Conservation (phyloP, 1,140 invertebrate species). For the Drosophila cardini region DNA sequence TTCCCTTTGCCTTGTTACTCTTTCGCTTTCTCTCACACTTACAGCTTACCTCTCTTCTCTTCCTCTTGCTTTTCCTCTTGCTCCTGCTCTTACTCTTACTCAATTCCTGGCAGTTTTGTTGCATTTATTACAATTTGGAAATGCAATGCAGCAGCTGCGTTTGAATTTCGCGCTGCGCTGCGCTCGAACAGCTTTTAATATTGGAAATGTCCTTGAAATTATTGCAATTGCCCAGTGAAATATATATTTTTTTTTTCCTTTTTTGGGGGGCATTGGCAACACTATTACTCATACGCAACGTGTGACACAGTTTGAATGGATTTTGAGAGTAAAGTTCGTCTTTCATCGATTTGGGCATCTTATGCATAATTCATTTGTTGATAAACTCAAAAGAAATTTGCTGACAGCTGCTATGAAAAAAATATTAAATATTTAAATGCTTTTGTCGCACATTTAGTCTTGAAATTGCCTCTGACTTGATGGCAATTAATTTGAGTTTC, state of each 20-base stretch:
- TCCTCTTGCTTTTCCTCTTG: too few species aligned
- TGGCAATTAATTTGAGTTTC: slow-evolving; percentile 75
- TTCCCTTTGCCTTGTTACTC: slow-evolving; percentile 40
- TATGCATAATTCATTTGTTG: slow-evolving; percentile 71
- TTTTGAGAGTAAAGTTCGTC: slow-evolving; percentile 25
- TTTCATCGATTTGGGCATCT: slow-evolving; percentile 1
- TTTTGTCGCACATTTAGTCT: slow-evolving; percentile 41
- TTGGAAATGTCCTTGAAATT: slow-evolving; percentile 74
- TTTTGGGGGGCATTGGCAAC: too few species aligned
- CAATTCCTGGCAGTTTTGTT: slow-evolving; percentile 12
- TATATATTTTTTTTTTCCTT: neutral
- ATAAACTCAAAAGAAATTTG: slow-evolving; percentile 70
- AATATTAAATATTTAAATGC: slow-evolving; percentile 76
- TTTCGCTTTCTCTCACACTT: too few species aligned
- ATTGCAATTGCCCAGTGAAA: slow-evolving; percentile 57
- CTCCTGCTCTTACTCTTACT: neutral
- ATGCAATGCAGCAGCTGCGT: slow-evolving; percentile 74
- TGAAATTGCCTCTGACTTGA: slow-evolving; percentile 62
- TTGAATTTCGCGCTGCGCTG: slow-evolving; percentile 80
- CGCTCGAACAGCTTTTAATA: slow-evolving; percentile 78
- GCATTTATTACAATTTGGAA: slow-evolving; percentile 45
- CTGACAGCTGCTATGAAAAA: slow-evolving; percentile 65
- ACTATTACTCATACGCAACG: slow-evolving; percentile 77
- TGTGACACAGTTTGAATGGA: slow-evolving; percentile 61
- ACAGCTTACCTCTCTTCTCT: too few species aligned